Base-by-base conservation (phyloP, 2,113 vertebrate genomes). In the Hemiprocne comata region DNA sequence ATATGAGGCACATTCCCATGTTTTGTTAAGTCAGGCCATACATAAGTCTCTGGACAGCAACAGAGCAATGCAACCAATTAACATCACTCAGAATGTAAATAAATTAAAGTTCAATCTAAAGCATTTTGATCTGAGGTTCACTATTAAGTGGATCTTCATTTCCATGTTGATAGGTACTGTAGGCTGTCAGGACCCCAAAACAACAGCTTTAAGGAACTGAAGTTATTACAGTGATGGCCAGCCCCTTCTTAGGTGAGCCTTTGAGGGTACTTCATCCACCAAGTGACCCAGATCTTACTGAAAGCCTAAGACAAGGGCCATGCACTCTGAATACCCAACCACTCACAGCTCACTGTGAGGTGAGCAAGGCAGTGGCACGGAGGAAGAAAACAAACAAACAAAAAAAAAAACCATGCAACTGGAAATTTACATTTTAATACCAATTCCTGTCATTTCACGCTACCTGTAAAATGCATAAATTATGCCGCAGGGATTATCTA, bases 251-350 rank as follows among this genome's bases (percentile, higher is more conserved):
- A 87, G 53, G 50, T 29, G 58, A 76, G 82, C 21, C 40, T 70
- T 31, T 24, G 67, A 55, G 1, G 10, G 38, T 10, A 44, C 14
- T 81, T 72, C 58, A 48, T 44, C 10, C 71, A 57, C 74, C 44
- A 44, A 83, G 21, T 48, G 92, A 92, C 92, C 75, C 94, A 91
- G 66, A 87, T 93, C 78, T 69, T 19, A 46, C 17, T 2, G 5
- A 40, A 36, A 90, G 55, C 85, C 64, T 73, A 48, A 64, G 44
- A 44, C 75, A 51, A 36, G 38, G 64, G 55, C 88, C 75, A 29
- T 20, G 72, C 31, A 40, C 51, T 67, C 61, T 13, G 79, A 74
- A 70, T 28, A 46, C 3, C 51, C 82, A 87, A 6, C 85, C 74
- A 74, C 55, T 29, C 31, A 44, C 26, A 3, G 36, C 67, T 61